These are phyloP conservation scores for Gryllus longicercus DNA, from an alignment of 2,888 invertebrate species.

Conservation along the genomic window DNA sequence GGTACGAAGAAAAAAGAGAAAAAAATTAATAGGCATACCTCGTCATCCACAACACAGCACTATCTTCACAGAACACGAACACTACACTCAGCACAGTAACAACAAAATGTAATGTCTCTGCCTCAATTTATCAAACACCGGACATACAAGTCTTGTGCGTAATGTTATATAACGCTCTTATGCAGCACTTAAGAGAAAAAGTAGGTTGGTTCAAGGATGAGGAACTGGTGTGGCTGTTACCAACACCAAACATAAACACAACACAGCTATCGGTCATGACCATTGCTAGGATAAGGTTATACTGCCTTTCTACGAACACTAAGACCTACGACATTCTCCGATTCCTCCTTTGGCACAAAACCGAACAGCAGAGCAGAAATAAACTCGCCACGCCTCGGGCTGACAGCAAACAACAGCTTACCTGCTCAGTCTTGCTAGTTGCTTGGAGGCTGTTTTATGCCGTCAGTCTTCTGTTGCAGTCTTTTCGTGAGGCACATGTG, in stretches of 20 bases:
- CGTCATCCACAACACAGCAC: no score
- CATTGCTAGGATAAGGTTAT: not conserved
- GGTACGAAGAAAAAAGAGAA: no score
- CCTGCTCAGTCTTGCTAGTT: conserved; percentile 39
- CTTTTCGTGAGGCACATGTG: conserved; percentile 39
- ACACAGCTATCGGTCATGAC: not conserved
- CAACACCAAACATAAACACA: conserved; percentile 4
- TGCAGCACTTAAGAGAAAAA: not conserved
- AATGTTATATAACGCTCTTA: not conserved
- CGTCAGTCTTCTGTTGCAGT: conserved; percentile 41
- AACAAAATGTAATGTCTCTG: no score
- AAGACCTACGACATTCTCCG: no score
- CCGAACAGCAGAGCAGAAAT: not conserved
- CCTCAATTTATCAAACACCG: no score
- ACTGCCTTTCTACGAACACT: no score
- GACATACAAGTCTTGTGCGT: not conserved
- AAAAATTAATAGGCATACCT: no score
- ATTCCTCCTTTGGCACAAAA: no score
- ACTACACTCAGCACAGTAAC: no score
- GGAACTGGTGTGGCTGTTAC: not conserved
- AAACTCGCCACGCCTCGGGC: conserved; percentile 31
- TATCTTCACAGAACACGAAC: no score
- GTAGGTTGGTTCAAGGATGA: conserved; percentile 11
- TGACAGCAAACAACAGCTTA: conserved; percentile 30
- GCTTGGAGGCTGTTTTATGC: conserved; percentile 35